These are phyloP conservation scores for Craniophora ligustri DNA, from an alignment of 2,888 invertebrate genomes.

Conservation along the genomic window DNA sequence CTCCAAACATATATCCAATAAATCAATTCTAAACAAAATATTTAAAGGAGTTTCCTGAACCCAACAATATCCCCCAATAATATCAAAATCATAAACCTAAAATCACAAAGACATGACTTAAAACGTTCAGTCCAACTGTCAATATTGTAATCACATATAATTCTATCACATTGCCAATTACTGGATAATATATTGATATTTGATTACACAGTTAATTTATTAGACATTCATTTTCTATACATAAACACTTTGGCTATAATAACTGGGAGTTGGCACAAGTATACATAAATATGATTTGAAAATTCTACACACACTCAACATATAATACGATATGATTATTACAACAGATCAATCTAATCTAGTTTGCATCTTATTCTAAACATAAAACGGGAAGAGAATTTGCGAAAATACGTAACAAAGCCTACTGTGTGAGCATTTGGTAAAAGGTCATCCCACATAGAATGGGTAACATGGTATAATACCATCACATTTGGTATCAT, in stretches of 20 bases:
- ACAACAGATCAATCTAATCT: slow-evolving; percentile 26
- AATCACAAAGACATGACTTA: too few species aligned
- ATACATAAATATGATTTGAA: too few species aligned
- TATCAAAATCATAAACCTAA: too few species aligned
- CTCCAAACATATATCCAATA: too few species aligned
- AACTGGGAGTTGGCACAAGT: too few species aligned
- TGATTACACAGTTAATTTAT: neutral
- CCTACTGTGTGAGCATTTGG: too few species aligned
- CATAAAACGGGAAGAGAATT: neutral
- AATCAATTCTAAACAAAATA: neutral
- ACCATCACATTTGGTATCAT: too few species aligned
- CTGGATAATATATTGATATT: slow-evolving; percentile 3
- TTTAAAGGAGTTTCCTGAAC: neutral
- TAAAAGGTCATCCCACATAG: too few species aligned
- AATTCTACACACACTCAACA: too few species aligned
- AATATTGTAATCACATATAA: neutral
- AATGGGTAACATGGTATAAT: too few species aligned
- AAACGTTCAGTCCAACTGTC: neutral
- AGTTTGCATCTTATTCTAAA: slow-evolving; percentile 12
- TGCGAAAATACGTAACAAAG: neutral
- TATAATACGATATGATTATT: slow-evolving; percentile 1
- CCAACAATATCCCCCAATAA: neutral
- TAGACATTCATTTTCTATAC: slow-evolving; percentile 11
- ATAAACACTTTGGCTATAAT: slow-evolving; percentile 9
- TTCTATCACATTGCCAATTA: neutral